These are phyloP conservation scores for Drosophila limbata DNA, from an alignment of 2,888 invertebrate genomes.

Conservation along the genomic window DNA sequence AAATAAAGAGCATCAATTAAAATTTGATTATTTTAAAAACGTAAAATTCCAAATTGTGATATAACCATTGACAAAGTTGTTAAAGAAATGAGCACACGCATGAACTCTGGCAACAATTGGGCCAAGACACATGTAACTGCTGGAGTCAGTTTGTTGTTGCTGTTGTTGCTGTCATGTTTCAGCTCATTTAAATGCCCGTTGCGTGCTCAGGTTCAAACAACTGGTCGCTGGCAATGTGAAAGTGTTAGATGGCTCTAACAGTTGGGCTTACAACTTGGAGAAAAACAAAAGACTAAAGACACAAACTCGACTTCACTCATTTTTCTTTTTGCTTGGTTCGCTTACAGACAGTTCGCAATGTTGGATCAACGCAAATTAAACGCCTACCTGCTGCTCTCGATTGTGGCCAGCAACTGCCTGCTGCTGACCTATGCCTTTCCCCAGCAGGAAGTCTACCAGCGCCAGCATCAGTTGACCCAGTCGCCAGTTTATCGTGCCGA, in stretches of 20 bases:
- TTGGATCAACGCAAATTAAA: constrained; percentile 88
- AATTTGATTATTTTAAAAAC: too few relatives aligned
- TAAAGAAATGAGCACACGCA: constrained; percentile 8
- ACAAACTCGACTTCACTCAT: constrained; percentile 44
- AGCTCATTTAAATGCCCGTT: constrained; percentile 53
- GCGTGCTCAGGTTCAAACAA: constrained; percentile 59
- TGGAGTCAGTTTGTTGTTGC: constrained; percentile 3
- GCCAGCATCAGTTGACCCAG: constrained; percentile 63
- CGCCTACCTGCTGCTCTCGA: constrained; percentile 90
- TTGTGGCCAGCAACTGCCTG: constrained; percentile 89
- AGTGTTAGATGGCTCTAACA: constrained; percentile 29
- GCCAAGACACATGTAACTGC: constrained; percentile 50
- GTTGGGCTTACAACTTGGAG: background rate
- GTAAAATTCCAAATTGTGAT: too few relatives aligned
- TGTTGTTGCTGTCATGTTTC: constrained; percentile 1
- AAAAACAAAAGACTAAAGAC: constrained; percentile 62
- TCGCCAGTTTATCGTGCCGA: constrained; percentile 78
- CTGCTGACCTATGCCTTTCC: constrained; percentile 90
- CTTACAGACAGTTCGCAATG: constrained; percentile 86
- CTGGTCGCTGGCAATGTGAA: constrained; percentile 52
- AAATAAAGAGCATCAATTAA: too few relatives aligned
- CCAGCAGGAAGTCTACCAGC: constrained; percentile 84
- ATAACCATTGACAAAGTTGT: background rate
- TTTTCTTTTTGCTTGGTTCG: background rate
- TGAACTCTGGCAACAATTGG: constrained; percentile 28